Evolutionary conservation across 2,797 vertebrate species (phyloP), one percentile per base, ranked within the genome.

Genomic region (Acrossocheilus wenchowensis): DNA sequence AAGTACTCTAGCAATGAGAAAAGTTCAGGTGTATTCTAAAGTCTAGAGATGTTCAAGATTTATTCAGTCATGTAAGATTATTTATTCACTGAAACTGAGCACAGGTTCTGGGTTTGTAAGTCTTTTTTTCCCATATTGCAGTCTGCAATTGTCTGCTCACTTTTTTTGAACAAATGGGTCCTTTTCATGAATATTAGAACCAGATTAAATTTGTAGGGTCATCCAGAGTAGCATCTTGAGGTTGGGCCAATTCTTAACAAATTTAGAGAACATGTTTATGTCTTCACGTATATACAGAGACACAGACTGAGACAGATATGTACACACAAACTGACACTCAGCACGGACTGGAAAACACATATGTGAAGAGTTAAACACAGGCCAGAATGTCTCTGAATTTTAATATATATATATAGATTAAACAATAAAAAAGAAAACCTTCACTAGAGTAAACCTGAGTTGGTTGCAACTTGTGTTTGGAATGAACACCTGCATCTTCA

Each of bases 81-180:
- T 78, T 43, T 12, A 69, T 26, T 57, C 3, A 30, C 11, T 69
- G 14, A 68, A 68, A n/a, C 21, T 69, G 30, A 68, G 48, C 64
- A 69, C 57, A 50, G 10, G 74, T 78, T 72, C 52, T 69, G 83
- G 54, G 21, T 57, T 54, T 78, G 34, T 26, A 39, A 39, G 30
- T 52, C 36, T 52, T 78, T 85, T 77, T 69, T 69, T 1, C 17
- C 23, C 64, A 57, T 92, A 93, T 92, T 93, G 92, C 91, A 92
- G 85, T n/a, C n/a, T 60, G 84, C 86, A n/a, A n/a, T n/a, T 77
- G 90, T 91, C 89, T 84, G 90, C 90, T 91, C 86, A 80, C 86
- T 82, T 91, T 91, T 92, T 41, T 89, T 90, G 94, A 94, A 94
- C 91, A 94, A 95, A 94, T 91, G 89, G 86, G 92, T 93, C 89